Evolutionary conservation across 1,140 invertebrate species (phyloP).

Genomic region (Neoseiulus cucumeris): DNA sequence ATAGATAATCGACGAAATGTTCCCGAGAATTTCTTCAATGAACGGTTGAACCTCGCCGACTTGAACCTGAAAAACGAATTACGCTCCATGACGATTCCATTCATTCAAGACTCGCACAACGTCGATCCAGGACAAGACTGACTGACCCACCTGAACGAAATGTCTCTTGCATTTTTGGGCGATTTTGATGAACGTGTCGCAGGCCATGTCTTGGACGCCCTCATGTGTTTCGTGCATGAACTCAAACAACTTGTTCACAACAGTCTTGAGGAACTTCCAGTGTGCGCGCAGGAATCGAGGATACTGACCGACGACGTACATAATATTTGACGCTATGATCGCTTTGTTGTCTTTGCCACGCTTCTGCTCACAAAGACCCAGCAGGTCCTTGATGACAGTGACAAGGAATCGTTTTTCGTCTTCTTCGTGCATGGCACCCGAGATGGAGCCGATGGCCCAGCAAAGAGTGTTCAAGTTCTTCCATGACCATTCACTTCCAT

Average conservation of each 20-base stretch:
- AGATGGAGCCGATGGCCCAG: conserved; percentile 99
- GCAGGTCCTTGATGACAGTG: conserved; percentile 93
- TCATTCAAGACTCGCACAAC: not conserved
- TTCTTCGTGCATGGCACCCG: conserved; percentile 95
- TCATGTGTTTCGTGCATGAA: conserved; percentile 99
- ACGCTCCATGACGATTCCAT: not conserved
- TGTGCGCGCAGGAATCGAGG: conserved; percentile 94
- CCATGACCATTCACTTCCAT: conserved; percentile 98
- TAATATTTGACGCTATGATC: conserved; percentile 98
- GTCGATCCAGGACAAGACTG: not conserved
- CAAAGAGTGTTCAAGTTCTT: conserved; percentile 97
- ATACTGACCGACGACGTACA: conserved; percentile 99
- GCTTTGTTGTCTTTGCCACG: conserved; percentile 99
- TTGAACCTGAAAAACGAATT: conserved; percentile 45
- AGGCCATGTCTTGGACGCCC: conserved; percentile 95
- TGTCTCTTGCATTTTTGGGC: conserved; percentile 94
- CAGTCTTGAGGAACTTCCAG: conserved; percentile 99
- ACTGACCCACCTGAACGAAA: conserved; percentile 47
- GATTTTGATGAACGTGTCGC: conserved; percentile 99
- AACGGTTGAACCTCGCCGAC: conserved; percentile 90
- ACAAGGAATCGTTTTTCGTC: conserved; percentile 98
- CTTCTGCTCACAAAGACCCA: conserved; percentile 97
- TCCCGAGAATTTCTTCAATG: conserved; percentile 92
- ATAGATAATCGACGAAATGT: conserved; percentile 93
- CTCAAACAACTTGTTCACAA: conserved; percentile 99